These are phyloP conservation scores for Bombyx mandarina DNA, from an alignment of 1,140 invertebrate species.

Conservation along the genomic window DNA sequence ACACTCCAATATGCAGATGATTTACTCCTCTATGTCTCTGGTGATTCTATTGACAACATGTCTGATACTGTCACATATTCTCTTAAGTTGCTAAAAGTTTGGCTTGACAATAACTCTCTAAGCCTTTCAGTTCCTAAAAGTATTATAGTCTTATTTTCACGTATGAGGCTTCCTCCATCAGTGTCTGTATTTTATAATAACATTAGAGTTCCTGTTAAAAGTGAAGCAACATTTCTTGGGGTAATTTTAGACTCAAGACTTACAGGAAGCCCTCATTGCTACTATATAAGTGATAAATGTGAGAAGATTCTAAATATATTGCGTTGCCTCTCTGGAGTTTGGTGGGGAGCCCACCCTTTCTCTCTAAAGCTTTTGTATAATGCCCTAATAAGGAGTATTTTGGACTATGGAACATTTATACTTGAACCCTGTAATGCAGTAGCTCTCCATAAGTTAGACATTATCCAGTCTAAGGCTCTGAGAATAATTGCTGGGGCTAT, in stretches of 20 bases:
- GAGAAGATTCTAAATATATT: constrained; percentile 9
- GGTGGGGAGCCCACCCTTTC: constrained; percentile 17
- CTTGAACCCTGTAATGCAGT: not conserved
- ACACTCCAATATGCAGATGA: too few species aligned
- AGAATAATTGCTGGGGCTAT: too few species aligned
- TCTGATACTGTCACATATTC: too few species aligned
- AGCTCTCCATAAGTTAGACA: not conserved
- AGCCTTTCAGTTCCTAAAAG: too few species aligned
- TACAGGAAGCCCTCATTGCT: constrained; percentile 8
- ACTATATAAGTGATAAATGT: constrained; percentile 6
- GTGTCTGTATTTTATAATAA: not conserved
- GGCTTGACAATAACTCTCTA: too few species aligned
- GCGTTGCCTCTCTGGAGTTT: constrained; percentile 10
- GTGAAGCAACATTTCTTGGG: constrained; percentile 16
- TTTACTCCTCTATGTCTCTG: too few species aligned
- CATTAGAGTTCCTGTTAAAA: not conserved
- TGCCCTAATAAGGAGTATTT: constrained; percentile 5
- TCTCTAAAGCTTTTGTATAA: constrained; percentile 17
- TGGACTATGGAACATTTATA: constrained; percentile 6
- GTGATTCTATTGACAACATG: too few species aligned
- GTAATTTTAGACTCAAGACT: constrained; percentile 14
- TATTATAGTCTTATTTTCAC: too few species aligned
- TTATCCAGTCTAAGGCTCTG: too few species aligned
- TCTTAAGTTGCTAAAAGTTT: too few species aligned
- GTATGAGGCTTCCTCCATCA: too few species aligned